These are phyloP conservation scores for Phalacrocorax carbo DNA, from an alignment of 2,113 vertebrate genomes.

Conservation along the genomic window DNA sequence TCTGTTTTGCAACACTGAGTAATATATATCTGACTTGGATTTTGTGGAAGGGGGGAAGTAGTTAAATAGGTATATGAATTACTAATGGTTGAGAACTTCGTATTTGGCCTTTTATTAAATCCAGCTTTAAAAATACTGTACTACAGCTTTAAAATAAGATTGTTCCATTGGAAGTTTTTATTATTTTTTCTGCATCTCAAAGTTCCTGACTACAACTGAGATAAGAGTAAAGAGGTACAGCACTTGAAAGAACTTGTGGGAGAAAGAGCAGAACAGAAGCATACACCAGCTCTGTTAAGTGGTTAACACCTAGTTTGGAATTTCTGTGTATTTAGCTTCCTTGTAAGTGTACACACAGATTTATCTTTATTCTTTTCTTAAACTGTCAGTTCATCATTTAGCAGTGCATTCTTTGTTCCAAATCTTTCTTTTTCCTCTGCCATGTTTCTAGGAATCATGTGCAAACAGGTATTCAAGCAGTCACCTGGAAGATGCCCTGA, in stretches of 20 bases:
- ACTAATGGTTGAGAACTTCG: background rate
- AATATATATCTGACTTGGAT: background rate
- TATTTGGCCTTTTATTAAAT: background rate
- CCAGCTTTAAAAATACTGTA: background rate
- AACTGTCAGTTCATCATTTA: background rate
- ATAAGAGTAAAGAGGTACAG: background rate
- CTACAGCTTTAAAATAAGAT: background rate
- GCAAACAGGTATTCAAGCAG: background rate
- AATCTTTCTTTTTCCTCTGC: background rate
- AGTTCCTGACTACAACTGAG: background rate
- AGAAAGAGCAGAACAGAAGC: background rate
- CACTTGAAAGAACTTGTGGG: background rate
- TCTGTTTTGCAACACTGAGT: background rate
- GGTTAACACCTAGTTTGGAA: background rate
- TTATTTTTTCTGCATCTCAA: background rate
- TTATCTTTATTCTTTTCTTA: background rate
- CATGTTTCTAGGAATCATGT: background rate
- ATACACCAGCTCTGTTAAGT: background rate
- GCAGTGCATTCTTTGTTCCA: background rate
- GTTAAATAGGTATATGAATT: background rate
- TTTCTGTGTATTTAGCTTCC: background rate
- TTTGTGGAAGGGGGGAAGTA: background rate
- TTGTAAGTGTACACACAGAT: background rate
- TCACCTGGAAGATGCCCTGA: background rate
- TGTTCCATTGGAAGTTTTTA: background rate